phyloP scores from a whole-genome alignment of 2,888 invertebrate species.

The Cheilosia pagana region DNA sequence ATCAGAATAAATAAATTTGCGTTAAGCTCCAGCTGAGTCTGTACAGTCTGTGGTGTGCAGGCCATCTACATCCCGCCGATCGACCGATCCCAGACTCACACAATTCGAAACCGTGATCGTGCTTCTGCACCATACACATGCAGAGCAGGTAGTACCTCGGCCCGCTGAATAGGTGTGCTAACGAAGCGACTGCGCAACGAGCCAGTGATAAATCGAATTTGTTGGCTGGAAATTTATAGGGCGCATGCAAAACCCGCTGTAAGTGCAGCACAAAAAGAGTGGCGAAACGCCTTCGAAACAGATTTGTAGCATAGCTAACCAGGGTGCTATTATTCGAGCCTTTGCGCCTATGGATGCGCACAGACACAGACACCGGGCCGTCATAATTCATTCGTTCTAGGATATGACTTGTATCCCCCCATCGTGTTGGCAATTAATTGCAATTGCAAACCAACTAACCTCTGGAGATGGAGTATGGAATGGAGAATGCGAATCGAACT shows the following conservation, averaged over 20 bases:
- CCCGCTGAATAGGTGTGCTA: constrained; percentile 47
- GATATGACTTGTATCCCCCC: constrained; percentile 66
- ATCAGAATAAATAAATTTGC: constrained; percentile 75
- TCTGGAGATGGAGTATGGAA: constrained; percentile 37
- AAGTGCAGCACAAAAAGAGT: constrained; percentile 65
- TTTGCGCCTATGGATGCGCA: constrained; percentile 49
- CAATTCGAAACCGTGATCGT: constrained; percentile 46
- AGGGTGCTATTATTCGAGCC: constrained; percentile 55
- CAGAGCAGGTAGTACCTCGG: neutral
- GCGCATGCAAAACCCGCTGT: constrained; percentile 41
- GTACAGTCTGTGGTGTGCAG: constrained; percentile 14
- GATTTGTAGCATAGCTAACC: constrained; percentile 68
- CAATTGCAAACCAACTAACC: constrained; percentile 26
- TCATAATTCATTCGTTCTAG: constrained; percentile 72
- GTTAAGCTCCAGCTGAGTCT: constrained; percentile 73
- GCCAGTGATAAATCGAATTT: constrained; percentile 75
- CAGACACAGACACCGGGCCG: constrained; percentile 41
- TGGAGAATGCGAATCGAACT: constrained; percentile 43
- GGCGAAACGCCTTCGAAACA: constrained; percentile 74
- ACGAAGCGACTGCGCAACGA: constrained; percentile 58
- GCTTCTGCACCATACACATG: constrained; percentile 10
- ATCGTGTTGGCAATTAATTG: constrained; percentile 71
- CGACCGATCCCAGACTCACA: constrained; percentile 10
- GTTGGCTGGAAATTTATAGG: constrained; percentile 69
- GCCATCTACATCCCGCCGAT: constrained; percentile 16